Evolutionary conservation across 2,888 invertebrate species (phyloP).

Genomic region (Heterodera filipjevi): DNA sequence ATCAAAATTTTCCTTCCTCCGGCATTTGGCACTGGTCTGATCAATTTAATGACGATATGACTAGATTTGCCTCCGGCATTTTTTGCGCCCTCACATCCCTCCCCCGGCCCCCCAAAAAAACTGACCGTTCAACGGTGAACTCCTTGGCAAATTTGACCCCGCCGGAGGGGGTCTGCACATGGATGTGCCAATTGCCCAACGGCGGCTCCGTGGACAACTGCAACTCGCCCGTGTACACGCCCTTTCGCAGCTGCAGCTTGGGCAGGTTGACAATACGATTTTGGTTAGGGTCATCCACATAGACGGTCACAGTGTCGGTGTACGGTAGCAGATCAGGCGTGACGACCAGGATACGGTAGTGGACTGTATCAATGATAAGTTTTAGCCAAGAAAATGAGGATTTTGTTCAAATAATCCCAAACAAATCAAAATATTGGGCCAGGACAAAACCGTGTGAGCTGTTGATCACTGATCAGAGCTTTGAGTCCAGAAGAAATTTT

Average conservation of each 20-base stretch:
- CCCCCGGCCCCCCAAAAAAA: background rate
- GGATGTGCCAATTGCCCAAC: conserved; percentile 66
- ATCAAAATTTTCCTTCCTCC: too few species aligned
- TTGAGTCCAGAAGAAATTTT: too few species aligned
- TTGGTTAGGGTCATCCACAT: conserved; percentile 68
- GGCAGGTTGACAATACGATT: conserved; percentile 64
- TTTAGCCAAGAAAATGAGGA: too few species aligned
- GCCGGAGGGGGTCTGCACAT: conserved; percentile 53
- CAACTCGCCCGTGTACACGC: conserved; percentile 64
- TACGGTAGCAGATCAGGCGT: conserved; percentile 77
- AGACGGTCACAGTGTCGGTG: conserved; percentile 72
- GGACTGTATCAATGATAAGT: conserved; percentile 10
- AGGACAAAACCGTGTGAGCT: too few species aligned
- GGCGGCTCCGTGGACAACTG: conserved; percentile 66
- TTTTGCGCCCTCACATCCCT: too few species aligned
- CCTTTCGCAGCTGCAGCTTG: conserved; percentile 63
- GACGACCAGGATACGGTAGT: conserved; percentile 79
- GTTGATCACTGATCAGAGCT: too few species aligned
- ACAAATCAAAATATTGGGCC: background rate
- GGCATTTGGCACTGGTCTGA: too few species aligned
- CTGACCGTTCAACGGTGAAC: conserved; percentile 75
- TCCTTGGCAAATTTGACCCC: conserved; percentile 70
- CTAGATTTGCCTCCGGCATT: too few species aligned
- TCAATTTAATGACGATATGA: too few species aligned
- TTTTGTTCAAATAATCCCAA: background rate